Evolutionary conservation across 2,797 vertebrate species (phyloP).

Genomic region (Takifugu rubripes): DNA sequence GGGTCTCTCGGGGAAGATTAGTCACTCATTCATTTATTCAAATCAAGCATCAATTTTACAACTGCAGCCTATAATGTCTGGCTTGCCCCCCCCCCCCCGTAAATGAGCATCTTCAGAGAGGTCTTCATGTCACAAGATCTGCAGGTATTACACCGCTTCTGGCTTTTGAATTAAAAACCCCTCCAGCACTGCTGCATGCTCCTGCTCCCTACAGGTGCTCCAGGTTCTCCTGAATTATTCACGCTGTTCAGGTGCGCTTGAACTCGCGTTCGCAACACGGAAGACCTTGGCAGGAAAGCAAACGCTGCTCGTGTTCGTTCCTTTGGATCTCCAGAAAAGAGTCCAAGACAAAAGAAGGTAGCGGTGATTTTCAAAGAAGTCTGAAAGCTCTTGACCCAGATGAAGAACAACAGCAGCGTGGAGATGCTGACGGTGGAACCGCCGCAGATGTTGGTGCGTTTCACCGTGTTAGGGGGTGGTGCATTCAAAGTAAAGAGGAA

Average conservation of each 20-base stretch:
- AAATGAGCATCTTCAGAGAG: slow-evolving; percentile 55
- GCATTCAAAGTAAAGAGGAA: slow-evolving; percentile 24
- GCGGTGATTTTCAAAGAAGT: no score
- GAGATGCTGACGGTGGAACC: no score
- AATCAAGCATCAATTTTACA: slow-evolving; percentile 66
- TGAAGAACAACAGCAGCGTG: no score
- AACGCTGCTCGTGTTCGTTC: no score
- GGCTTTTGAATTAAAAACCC: slow-evolving; percentile 3
- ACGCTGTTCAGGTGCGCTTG: background rate
- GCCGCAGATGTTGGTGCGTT: no score
- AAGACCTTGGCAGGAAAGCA: background rate
- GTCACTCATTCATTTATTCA: slow-evolving; percentile 73
- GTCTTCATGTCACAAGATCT: slow-evolving; percentile 21
- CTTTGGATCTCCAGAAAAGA: no score
- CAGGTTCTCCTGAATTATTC: slow-evolving; percentile 10
- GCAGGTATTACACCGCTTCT: slow-evolving; percentile 1
- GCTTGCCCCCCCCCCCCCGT: slow-evolving; percentile 45
- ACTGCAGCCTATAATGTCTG: slow-evolving; percentile 58
- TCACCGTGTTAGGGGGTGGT: background rate
- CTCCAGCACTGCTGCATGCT: background rate
- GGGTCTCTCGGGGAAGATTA: slow-evolving; percentile 61
- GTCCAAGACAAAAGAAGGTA: no score
- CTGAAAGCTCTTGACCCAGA: no score
- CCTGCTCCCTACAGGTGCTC: background rate
- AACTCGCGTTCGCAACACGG: background rate